Conservation (phyloP, 1,140 invertebrate genomes). For the Trachymyrmex cornetzi region DNA sequence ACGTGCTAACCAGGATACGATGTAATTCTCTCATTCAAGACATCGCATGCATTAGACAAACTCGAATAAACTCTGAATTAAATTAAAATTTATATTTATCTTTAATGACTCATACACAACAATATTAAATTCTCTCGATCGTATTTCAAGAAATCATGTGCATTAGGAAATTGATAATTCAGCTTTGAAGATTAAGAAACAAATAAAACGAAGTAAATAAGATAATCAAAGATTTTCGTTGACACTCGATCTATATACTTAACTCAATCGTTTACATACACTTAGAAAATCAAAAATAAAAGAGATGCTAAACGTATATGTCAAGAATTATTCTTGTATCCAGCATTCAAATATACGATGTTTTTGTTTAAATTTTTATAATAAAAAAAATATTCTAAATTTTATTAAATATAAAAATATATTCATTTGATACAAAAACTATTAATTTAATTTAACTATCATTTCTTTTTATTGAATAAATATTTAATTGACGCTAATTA, state of each 20-base stretch:
- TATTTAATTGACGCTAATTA: no score
- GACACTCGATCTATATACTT: neutral
- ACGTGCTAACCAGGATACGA: neutral
- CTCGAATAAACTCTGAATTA: neutral
- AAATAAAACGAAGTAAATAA: neutral
- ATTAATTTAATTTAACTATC: no score
- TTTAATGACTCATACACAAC: neutral
- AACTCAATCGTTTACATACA: neutral
- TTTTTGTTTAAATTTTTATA: no score
- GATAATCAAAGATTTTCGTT: neutral
- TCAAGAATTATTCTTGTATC: neutral
- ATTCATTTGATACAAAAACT: no score
- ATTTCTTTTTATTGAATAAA: no score
- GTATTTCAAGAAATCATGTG: neutral
- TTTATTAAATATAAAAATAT: no score
- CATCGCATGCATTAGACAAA: neutral
- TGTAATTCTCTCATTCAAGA: neutral
- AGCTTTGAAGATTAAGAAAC: no score
- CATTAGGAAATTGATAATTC: no score
- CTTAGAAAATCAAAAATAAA: neutral
- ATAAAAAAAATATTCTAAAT: no score
- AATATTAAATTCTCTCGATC: neutral
- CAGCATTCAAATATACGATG: no score
- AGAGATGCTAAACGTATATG: neutral
- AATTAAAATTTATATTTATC: conserved; percentile 34